These are phyloP conservation scores for Cephonodes hylas DNA, from an alignment of 2,888 invertebrate species.

Conservation along the genomic window DNA sequence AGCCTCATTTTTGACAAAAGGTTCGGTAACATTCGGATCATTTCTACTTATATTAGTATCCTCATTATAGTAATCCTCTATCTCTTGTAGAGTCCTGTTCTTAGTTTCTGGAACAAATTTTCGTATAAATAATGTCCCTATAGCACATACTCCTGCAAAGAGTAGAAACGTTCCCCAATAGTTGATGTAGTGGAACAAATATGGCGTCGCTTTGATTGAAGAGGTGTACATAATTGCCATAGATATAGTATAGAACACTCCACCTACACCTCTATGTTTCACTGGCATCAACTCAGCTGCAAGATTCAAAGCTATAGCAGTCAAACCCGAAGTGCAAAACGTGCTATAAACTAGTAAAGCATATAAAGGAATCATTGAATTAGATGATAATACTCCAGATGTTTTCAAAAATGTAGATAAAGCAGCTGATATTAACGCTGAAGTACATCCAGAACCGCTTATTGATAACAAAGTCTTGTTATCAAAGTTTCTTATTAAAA, in stretches of 20 bases:
- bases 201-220: constrained; percentile 25
- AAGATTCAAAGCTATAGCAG: constrained; percentile 18
- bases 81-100: constrained; percentile 22
- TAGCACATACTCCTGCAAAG: constrained; percentile 17
- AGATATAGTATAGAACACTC: constrained; percentile 23
- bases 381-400: constrained; percentile 17
- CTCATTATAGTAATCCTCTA: constrained; percentile 25
- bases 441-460: constrained; percentile 17
- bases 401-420: constrained; percentile 18
- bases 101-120: constrained; percentile 27
- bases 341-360: constrained; percentile 20
- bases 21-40: background rate
- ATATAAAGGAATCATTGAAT: constrained; percentile 22
- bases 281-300: constrained; percentile 30
- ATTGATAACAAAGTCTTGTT: constrained; percentile 23
- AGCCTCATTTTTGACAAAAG: background rate
- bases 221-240: constrained; percentile 20
- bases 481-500: constrained; percentile 22
- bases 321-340: constrained; percentile 20
- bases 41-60: constrained; percentile 5
- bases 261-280: constrained; percentile 26
- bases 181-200: constrained; percentile 22
- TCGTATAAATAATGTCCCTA: constrained; percentile 22
- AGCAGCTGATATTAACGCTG: constrained; percentile 15
- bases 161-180: constrained; percentile 26